Evolutionary conservation across 2,113 vertebrate species (phyloP).

Genomic region (Apodemus speciosus): DNA sequence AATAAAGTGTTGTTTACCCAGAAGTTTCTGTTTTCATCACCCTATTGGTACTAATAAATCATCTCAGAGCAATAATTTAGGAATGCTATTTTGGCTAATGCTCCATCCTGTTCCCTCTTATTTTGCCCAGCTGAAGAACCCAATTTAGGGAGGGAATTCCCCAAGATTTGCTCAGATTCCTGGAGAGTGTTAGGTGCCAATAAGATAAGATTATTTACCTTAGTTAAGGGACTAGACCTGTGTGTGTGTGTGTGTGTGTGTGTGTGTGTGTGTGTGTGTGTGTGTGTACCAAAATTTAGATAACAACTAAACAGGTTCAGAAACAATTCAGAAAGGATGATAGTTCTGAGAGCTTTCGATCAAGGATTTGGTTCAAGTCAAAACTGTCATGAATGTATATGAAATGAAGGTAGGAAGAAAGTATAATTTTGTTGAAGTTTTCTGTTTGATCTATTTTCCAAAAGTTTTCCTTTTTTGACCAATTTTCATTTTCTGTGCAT

Average conservation of each 20-base stretch:
- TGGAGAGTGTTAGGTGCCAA: not conserved
- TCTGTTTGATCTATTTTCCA: slow-evolving; percentile 30
- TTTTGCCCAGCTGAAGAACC: not conserved
- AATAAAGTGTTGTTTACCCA: slow-evolving; percentile 9
- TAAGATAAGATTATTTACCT: slow-evolving; percentile 1
- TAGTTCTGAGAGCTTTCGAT: not conserved
- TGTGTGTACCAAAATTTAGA: slow-evolving; percentile 11
- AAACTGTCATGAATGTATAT: not conserved
- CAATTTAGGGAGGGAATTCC: not conserved
- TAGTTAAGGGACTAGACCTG: not conserved
- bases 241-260: not conserved
- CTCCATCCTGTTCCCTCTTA: not conserved
- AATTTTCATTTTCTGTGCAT: not conserved
- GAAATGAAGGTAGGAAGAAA: not conserved
- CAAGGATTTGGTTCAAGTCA: not conserved
- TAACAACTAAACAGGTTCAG: not conserved
- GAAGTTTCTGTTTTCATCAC: slow-evolving; percentile 42
- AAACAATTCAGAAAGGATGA: not conserved
- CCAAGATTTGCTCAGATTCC: slow-evolving; percentile 47
- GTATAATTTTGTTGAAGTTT: slow-evolving; percentile 15
- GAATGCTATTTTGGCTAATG: slow-evolving; percentile 5
- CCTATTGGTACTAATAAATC: slow-evolving; percentile 6
- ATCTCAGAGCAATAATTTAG: slow-evolving; percentile 20
- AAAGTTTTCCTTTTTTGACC: slow-evolving; percentile 14
- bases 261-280: not conserved